Conservation (phyloP, 92 coral and sea anemone genomes). For the Phenganax subtilis region DNA sequence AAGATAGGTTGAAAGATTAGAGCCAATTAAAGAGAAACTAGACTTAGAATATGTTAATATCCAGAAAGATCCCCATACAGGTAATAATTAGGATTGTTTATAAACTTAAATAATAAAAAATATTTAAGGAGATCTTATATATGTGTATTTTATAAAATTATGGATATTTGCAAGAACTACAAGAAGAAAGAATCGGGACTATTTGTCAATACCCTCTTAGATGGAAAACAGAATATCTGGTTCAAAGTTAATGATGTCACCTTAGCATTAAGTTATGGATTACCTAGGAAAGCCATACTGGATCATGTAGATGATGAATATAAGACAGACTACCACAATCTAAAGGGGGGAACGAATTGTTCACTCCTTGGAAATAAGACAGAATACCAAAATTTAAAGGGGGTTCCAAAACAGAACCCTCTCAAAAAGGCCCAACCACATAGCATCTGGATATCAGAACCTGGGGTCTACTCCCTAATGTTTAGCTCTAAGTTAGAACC, state of each 20-base stretch:
- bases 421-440: not conserved
- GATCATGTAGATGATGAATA: constrained; percentile 20
- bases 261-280: constrained; percentile 31
- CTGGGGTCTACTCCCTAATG: no score
- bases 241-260: constrained; percentile 39
- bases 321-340: not conserved
- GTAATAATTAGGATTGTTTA: no score
- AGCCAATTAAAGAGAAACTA: no score
- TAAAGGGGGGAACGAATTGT: not conserved
- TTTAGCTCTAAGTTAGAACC: no score
- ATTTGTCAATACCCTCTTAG: constrained; percentile 12
- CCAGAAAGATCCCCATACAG: no score
- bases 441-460: constrained; percentile 23
- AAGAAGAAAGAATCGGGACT: constrained; percentile 15
- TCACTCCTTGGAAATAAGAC: not conserved
- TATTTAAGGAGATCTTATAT: no score
- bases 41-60: no score
- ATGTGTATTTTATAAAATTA: not conserved
- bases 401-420: not conserved
- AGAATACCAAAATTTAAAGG: not conserved
- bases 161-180: not conserved
- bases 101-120: no score
- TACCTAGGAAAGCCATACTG: not conserved
- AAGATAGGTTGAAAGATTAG: no score
- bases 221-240: constrained; percentile 24